Percentiles rank a stretch among this genome's conserved stretches.
Conservation (phyloP, 2,113 vertebrate species). For the Rhegmatorhina hoffmannsi region DNA sequence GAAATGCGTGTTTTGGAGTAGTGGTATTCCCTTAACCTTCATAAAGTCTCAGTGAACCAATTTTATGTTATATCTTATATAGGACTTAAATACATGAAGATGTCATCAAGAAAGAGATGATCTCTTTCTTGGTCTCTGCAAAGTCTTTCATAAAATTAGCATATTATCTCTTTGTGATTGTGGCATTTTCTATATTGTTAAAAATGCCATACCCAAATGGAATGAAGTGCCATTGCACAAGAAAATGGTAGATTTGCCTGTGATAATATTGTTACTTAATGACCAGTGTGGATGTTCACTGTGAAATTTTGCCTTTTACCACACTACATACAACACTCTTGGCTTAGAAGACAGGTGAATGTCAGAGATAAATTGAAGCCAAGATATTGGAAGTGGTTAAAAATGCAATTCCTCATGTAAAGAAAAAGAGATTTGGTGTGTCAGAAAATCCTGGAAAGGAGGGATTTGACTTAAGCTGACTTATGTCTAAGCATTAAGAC, state of each 20-base stretch:
- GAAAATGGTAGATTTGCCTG: neutral
- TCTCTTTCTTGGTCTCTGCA: neutral
- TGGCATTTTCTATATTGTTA: neutral
- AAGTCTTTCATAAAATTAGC: neutral
- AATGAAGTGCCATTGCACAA: neutral
- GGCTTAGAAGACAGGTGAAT: neutral
- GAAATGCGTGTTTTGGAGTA: neutral
- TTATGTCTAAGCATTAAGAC: constrained; percentile 50
- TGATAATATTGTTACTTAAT: neutral
- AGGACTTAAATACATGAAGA: neutral
- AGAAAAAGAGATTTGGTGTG: neutral
- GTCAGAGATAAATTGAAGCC: neutral
- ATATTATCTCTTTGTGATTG: neutral
- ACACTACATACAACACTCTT: fast-evolving
- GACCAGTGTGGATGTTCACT: neutral
- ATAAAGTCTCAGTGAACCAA: neutral
- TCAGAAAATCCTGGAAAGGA: constrained; percentile 18
- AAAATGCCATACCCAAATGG: neutral
- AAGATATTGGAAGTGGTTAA: neutral
- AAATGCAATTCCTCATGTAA: neutral
- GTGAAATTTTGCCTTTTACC: neutral
- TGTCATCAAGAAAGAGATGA: neutral
- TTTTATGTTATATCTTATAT: neutral
- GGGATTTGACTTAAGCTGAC: constrained; percentile 15
- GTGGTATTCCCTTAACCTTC: neutral